Conservation (phyloP, 2,888 invertebrate genomes). For the Formica aserva region DNA sequence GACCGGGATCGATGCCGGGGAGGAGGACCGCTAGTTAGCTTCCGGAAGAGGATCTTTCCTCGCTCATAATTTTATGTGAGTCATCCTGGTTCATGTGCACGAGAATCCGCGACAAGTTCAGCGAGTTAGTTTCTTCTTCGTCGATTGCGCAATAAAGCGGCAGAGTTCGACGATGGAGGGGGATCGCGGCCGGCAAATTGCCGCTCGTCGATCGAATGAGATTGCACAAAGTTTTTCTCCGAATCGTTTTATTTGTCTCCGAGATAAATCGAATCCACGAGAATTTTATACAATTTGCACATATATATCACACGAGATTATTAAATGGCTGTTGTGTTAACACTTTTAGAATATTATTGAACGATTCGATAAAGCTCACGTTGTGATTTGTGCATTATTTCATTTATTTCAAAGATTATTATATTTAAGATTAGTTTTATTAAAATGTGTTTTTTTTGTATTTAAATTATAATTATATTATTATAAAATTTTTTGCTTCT, state of each 20-base stretch:
- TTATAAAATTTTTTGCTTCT: background rate
- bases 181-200: background rate
- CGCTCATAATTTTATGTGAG: conserved; percentile 61
- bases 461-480: background rate
- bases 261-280: conserved; percentile 35
- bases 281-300: conserved; percentile 14
- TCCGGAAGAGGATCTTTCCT: conserved; percentile 56
- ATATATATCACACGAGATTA: background rate
- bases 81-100: conserved; percentile 49
- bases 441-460: background rate
- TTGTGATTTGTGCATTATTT: background rate
- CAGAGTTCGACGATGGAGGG: conserved; percentile 14
- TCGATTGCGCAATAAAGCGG: conserved; percentile 32
- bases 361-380: conserved; percentile 2
- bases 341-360: conserved; percentile 10
- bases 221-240: conserved; percentile 35
- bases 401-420: background rate
- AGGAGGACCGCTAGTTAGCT: conserved; percentile 37
- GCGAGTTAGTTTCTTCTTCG: conserved; percentile 29
- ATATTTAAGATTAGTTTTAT: background rate
- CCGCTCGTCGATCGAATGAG: conserved; percentile 25
- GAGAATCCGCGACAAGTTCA: conserved; percentile 32
- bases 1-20: conserved; percentile 59
- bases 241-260: conserved; percentile 37
- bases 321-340: background rate